Conservation (phyloP, 2,113 vertebrate genomes). For the Cololabis saira region DNA sequence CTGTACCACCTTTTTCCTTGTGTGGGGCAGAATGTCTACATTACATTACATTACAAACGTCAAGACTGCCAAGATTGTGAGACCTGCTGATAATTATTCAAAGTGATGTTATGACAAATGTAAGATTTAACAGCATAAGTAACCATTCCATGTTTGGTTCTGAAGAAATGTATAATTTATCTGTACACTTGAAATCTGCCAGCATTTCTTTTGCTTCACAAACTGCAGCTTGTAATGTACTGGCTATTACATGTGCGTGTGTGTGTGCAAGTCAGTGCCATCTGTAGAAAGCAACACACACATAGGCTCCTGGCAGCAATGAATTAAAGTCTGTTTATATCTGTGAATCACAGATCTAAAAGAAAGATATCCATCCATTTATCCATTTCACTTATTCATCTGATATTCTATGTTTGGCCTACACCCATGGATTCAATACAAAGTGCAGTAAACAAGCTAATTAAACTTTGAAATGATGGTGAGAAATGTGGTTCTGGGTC, state of each 20-base stretch:
- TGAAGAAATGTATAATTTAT: constrained; percentile 38
- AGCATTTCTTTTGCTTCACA: constrained; percentile 8
- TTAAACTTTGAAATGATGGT: too few relatives aligned
- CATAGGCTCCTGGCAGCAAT: constrained; percentile 31
- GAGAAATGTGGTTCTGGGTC: too few relatives aligned
- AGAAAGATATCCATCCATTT: too few relatives aligned
- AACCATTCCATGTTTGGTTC: constrained; percentile 7
- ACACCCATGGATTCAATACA: neutral
- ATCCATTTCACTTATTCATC: constrained; percentile 1
- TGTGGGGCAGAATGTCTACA: too few relatives aligned
- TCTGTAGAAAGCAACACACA: constrained; percentile 39
- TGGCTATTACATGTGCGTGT: neutral
- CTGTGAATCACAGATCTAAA: constrained; percentile 19
- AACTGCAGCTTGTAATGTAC: neutral
- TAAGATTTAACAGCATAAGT: constrained; percentile 23
- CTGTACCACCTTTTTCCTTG: too few relatives aligned
- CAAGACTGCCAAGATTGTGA: constrained; percentile 9
- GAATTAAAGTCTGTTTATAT: constrained; percentile 23
- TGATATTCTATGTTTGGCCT: neutral
- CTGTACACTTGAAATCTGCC: constrained; percentile 18
- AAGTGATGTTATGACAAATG: constrained; percentile 31
- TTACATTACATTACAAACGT: constrained; percentile 1
- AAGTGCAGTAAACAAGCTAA: too few relatives aligned
- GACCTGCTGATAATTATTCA: constrained; percentile 14
- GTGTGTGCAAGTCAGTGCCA: constrained; percentile 41